Percentiles rank a stretch among this genome's conserved stretches.
phyloP scores from a whole-genome alignment of 1,140 invertebrate genomes.

The Chymomyza costata region DNA sequence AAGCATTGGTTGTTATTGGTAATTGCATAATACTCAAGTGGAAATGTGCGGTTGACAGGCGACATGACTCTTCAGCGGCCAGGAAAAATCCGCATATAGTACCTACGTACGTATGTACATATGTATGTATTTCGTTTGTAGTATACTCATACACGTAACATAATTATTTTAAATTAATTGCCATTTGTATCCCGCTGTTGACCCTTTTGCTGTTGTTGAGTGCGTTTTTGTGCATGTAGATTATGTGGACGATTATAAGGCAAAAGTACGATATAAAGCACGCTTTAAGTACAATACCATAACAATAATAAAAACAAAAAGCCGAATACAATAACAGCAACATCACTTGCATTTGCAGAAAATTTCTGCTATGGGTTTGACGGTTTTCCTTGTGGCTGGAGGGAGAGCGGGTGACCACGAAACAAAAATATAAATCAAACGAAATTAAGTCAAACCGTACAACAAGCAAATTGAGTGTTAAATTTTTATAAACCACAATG shows the following conservation, averaged over 20 bases:
- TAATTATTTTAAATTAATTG: constrained; percentile 71
- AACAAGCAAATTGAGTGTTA: constrained; percentile 46
- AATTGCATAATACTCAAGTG: constrained; percentile 57
- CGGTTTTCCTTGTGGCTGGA: no score
- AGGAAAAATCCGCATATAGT: no score
- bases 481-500: constrained; percentile 56
- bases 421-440: constrained; percentile 52
- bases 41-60: constrained; percentile 56
- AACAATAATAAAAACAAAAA: constrained; percentile 33
- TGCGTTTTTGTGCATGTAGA: no score
- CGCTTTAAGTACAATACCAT: constrained; percentile 64
- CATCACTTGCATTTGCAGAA: constrained; percentile 18
- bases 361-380: no score
- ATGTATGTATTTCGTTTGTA: constrained; percentile 24
- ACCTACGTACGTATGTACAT: no score
- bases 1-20: no score
- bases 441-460: constrained; percentile 54
- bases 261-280: constrained; percentile 63
- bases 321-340: constrained; percentile 9
- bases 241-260: no score
- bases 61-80: constrained; percentile 64
- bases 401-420: no score
- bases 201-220: no score
- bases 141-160: constrained; percentile 28
- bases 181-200: constrained; percentile 55